These are phyloP conservation scores for Tamias sibiricus DNA, from an alignment of 2,113 vertebrate genomes.

Conservation along the genomic window DNA sequence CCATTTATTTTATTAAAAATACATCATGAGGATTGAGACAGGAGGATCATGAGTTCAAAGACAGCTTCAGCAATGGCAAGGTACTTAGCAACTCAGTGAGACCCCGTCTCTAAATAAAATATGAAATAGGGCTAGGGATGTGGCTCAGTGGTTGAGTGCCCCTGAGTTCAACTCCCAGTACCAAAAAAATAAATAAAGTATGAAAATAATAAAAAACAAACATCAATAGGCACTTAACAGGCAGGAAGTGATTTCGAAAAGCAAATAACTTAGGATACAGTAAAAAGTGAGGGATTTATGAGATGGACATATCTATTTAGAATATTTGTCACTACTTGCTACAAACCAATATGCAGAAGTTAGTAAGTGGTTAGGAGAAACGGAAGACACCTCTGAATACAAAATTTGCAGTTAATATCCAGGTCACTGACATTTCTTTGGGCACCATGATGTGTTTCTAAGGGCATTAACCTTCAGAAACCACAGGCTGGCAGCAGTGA, in stretches of 20 bases:
- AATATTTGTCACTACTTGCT: neutral
- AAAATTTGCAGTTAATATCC: neutral
- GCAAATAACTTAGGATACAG: slow-evolving; percentile 2
- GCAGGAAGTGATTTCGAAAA: slow-evolving; percentile 30
- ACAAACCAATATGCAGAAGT: neutral
- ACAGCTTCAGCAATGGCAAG: too few relatives aligned
- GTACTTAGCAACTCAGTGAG: too few relatives aligned
- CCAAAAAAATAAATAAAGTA: too few relatives aligned
- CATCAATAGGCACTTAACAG: neutral
- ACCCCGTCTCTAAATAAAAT: too few relatives aligned
- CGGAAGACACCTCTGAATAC: neutral
- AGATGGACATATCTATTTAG: neutral
- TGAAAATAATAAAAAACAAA: neutral
- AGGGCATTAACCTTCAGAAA: neutral
- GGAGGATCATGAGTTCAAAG: too few relatives aligned
- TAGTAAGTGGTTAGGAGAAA: neutral
- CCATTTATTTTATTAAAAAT: neutral
- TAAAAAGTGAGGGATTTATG: neutral
- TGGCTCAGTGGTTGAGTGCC: too few relatives aligned
- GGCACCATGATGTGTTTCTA: neutral
- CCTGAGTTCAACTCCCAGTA: too few relatives aligned
- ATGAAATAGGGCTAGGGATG: too few relatives aligned
- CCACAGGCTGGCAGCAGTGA: neutral
- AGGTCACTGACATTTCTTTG: neutral
- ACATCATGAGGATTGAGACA: neutral